Conservation (phyloP, 2,113 vertebrate genomes). For the Laterallus jamaicensis region DNA sequence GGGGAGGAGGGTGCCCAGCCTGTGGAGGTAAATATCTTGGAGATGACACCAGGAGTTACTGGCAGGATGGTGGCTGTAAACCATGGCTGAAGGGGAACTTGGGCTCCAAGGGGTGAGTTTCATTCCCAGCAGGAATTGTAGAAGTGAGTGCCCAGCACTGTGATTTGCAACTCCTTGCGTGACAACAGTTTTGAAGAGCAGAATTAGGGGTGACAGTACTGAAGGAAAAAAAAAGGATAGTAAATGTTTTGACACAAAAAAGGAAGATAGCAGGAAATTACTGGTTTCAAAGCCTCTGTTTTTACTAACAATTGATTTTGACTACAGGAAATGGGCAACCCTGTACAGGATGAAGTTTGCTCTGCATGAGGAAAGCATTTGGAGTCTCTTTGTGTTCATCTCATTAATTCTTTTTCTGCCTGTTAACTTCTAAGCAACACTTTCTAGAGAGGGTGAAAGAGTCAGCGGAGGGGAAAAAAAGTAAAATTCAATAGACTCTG, state of each 20-base stretch:
- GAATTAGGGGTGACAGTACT: not conserved
- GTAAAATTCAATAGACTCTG: conserved; percentile 22
- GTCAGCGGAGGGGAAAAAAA: not conserved
- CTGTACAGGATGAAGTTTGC: not conserved
- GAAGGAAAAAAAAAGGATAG: too few relatives aligned
- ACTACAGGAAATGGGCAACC: not conserved
- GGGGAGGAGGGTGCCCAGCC: not conserved
- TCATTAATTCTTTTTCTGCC: conserved; percentile 29
- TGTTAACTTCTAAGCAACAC: conserved; percentile 10
- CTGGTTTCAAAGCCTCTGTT: not conserved
- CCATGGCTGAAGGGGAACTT: not conserved
- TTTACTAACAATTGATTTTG: conserved; percentile 14
- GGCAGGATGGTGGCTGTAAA: not conserved
- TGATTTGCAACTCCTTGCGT: not conserved
- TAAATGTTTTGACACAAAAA: not conserved
- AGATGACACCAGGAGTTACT: not conserved
- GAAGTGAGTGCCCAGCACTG: not conserved
- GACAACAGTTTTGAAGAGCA: not conserved
- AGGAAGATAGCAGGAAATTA: not conserved
- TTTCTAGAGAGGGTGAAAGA: conserved; percentile 16
- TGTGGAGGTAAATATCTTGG: not conserved
- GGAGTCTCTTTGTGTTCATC: conserved; percentile 7
- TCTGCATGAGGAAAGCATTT: not conserved
- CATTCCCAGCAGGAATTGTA: not conserved
- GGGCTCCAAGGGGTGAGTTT: not conserved